Evolutionary conservation across 2,797 vertebrate genomes (phyloP), one percentile per base, ranked within the genome.

Genomic region (Coluber constrictor): DNA sequence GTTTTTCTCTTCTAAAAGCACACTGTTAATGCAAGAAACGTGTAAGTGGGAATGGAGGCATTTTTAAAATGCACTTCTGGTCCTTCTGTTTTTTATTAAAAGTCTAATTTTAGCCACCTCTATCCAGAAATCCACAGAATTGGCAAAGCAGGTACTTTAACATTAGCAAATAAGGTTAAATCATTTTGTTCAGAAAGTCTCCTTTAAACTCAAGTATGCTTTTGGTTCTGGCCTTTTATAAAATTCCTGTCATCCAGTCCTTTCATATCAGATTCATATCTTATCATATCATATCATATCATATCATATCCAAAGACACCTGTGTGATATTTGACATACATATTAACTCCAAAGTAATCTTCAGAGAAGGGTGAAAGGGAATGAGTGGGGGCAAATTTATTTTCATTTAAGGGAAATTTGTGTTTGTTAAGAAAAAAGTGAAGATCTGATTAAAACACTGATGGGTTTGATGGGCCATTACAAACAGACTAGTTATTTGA

Each of bases 241-340:
- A 97, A 97, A 96, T 97, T 96, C 95, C 90, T 93, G 96, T 94
- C 95, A 96, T 56, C 0, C 0, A 56, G 92, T 32, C 89, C 95
- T 92, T 95, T 94, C 93, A 92, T n/a, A 94, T 93, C 92, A 94
- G 95, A 97, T 87, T 87, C 96, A 96, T 97, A 74, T n/a, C n/a
- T n/a, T n/a, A n/a, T n/a, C n/a, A n/a, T n/a, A n/a, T 37, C 59
- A 12, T 70, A 37, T 37, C 2, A 2, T 37, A 37, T 87, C 96
- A 96, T 97, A 74, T 37, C 59, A 29, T 70, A 70, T 97, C 96
- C 96, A 96, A 94, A 97, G 97, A 97, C 97, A 98, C 97, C 97
- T 98, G 97, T 97, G 97, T 96, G 96, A 97, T 97, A 97, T 97
- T 97, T 96, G 96, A 88, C 97, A 96, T 86, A 95, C 96, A 97